Percentiles rank a stretch among this genome's conserved stretches.
Conservation (phyloP, 2,113 vertebrate species). For the Toxostoma redivivum region DNA sequence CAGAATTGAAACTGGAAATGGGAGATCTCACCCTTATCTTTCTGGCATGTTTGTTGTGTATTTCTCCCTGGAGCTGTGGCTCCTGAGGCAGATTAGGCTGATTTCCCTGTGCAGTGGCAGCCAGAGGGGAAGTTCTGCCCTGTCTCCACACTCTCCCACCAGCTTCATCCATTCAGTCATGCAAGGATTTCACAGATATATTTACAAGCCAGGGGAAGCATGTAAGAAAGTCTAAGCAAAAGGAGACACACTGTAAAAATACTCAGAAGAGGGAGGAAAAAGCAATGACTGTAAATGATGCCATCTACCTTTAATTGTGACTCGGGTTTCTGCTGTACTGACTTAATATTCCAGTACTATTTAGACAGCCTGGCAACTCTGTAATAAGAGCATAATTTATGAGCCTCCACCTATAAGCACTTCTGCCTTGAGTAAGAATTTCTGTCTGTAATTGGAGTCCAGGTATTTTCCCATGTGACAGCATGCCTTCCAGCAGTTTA, state of each 20-base stretch:
- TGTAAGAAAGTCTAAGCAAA: background rate
- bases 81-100: background rate
- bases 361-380: background rate
- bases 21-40: background rate
- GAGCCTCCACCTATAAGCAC: background rate
- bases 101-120: background rate
- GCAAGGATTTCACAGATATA: background rate
- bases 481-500: background rate
- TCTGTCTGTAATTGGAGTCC: background rate
- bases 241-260: background rate
- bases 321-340: background rate
- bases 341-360: background rate
- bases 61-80: background rate
- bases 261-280: background rate
- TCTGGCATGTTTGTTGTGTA: rapidly evolving
- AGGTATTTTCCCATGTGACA: background rate
- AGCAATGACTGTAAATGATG: background rate
- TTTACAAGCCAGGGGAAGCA: background rate
- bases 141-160: background rate
- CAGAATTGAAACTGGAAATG: background rate
- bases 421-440: background rate
- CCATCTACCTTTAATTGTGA: background rate
- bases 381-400: background rate
- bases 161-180: rapidly evolving
- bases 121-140: background rate